Percentiles rank a stretch among this genome's conserved stretches.
Conservation (phyloP, 2,797 vertebrate genomes). For the Taenioides sp. region DNA sequence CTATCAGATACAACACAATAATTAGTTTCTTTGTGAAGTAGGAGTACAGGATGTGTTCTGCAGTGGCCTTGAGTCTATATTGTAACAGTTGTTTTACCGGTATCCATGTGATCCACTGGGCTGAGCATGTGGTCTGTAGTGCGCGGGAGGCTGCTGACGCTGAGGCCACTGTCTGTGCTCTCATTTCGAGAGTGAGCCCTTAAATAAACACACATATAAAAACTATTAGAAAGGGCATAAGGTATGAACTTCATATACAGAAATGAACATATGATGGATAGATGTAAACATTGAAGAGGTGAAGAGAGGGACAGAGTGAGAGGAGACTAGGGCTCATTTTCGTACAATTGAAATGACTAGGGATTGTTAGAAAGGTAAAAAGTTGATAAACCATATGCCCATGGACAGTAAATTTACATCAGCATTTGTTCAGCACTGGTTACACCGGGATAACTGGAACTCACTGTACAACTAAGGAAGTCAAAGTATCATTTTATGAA, state of each 20-base stretch:
- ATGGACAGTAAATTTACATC: no score
- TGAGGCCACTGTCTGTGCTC: conserved; percentile 93
- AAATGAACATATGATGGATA: background rate
- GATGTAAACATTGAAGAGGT: no score
- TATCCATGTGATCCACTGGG: conserved; percentile 96
- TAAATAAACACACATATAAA: conserved; percentile 36
- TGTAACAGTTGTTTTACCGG: conserved; percentile 72
- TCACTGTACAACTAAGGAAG: no score
- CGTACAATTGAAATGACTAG: no score
- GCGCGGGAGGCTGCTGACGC: conserved; percentile 93
- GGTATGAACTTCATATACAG: background rate
- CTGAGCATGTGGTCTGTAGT: conserved; percentile 92
- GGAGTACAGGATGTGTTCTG: conserved; percentile 1
- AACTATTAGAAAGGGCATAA: conserved; percentile 7
- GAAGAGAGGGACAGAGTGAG: no score
- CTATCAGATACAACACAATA: background rate
- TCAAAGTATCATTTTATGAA: no score
- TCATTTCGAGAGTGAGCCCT: conserved; percentile 94
- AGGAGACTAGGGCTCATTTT: no score
- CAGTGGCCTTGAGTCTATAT: background rate
- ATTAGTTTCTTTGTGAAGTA: background rate
- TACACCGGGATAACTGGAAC: no score
- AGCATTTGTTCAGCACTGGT: no score
- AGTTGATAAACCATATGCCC: no score
- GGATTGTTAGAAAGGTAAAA: no score